A percentile compares a stretch with the other conserved stretches of the same genome.
Evolutionary conservation across 1,140 invertebrate species (phyloP).

Genomic region (Sminthurides bifidus): DNA sequence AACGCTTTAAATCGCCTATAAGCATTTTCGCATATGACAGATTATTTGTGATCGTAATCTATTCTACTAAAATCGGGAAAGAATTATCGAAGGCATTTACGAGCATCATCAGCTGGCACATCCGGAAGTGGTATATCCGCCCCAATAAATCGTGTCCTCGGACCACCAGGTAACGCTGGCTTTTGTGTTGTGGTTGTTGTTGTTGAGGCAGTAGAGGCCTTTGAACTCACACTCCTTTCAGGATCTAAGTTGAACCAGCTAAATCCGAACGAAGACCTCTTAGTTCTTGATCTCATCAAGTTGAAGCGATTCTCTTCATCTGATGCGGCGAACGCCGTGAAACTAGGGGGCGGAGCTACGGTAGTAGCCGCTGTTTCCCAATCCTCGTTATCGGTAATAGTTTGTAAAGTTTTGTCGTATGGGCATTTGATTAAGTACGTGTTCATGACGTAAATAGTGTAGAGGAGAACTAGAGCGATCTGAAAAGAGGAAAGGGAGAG

Average conservation of each 20-base stretch:
- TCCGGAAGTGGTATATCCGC: too few relatives aligned
- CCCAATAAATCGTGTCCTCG: too few relatives aligned
- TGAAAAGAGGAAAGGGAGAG: slow-evolving; percentile 7
- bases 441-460: slow-evolving; percentile 53
- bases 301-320: background rate
- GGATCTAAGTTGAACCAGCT: background rate
- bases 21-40: too few relatives aligned
- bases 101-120: too few relatives aligned
- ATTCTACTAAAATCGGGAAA: too few relatives aligned
- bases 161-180: too few relatives aligned
- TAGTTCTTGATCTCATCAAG: background rate
- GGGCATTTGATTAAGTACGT: slow-evolving; percentile 34
- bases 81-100: too few relatives aligned
- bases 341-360: background rate
- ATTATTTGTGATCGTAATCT: too few relatives aligned
- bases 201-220: background rate
- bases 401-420: background rate
- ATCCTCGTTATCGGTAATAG: too few relatives aligned
- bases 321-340: background rate
- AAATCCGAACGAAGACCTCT: background rate
- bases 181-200: too few relatives aligned
- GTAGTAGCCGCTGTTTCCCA: too few relatives aligned
- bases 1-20: too few relatives aligned
- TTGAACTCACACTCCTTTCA: background rate
- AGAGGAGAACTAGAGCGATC: slow-evolving; percentile 46